Evolutionary conservation across 37 sponge, comb jelly and placozoan species (phyloP).

Genomic region (Diacarnus erythraeanus): DNA sequence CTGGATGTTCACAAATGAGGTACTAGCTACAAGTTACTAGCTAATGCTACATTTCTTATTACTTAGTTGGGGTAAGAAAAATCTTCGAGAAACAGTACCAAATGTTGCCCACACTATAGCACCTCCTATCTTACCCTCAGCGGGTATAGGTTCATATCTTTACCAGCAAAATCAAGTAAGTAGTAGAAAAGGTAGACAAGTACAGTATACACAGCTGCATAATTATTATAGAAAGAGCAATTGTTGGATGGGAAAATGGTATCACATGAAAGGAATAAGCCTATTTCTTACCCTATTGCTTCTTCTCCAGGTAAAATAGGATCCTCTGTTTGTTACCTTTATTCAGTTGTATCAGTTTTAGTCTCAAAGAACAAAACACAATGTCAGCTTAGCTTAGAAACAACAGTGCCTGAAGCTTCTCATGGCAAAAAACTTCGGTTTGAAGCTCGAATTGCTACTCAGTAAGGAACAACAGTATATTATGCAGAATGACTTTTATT

Average conservation of each 20-base stretch:
- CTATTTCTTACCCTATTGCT: background rate
- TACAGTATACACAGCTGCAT: background rate
- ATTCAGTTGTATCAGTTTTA: too few species aligned
- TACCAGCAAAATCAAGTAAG: too few species aligned
- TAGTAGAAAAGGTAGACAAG: too few species aligned
- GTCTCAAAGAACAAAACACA: too few species aligned
- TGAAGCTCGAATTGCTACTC: constrained; percentile 55
- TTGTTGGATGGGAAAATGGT: background rate
- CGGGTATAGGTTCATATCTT: too few species aligned
- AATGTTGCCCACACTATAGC: too few species aligned
- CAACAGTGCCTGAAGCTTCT: background rate
- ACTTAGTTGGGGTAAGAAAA: too few species aligned
- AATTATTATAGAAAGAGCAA: background rate
- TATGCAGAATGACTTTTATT: background rate
- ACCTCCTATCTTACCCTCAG: too few species aligned
- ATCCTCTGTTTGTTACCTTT: background rate
- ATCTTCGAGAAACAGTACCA: too few species aligned
- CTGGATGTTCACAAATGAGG: background rate
- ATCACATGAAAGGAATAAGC: background rate
- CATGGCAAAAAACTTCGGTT: constrained; percentile 38
- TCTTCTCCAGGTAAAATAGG: background rate
- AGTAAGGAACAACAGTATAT: constrained; percentile 16
- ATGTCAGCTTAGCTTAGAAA: background rate
- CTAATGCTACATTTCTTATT: too few species aligned
- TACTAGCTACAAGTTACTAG: background rate